Conservation (phyloP, 2,797 vertebrate genomes). For the Trachops cirrhosus region DNA sequence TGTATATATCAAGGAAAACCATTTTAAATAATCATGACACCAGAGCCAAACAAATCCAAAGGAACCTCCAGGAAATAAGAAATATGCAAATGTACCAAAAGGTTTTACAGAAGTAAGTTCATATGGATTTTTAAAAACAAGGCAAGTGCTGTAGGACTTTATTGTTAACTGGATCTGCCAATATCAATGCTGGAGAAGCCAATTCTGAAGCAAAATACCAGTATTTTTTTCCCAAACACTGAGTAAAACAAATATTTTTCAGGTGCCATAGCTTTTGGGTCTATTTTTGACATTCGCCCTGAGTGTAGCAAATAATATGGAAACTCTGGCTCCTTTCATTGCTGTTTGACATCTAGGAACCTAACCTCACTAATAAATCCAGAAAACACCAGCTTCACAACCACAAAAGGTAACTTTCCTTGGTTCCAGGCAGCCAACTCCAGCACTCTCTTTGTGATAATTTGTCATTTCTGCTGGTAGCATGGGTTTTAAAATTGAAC, state of each 20-base stretch:
- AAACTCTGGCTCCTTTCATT: conserved; percentile 42
- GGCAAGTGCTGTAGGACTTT: background rate
- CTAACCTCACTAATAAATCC: conserved; percentile 3
- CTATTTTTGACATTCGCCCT: conserved; percentile 38
- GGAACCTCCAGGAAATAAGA: conserved; percentile 59
- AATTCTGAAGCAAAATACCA: conserved; percentile 16
- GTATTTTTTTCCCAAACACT: conserved; percentile 54
- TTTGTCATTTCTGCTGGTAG: background rate
- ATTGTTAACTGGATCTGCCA: conserved; percentile 26
- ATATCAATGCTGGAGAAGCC: background rate
- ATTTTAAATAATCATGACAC: conserved; percentile 40
- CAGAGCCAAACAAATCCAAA: conserved; percentile 1
- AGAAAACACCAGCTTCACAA: conserved; percentile 23
- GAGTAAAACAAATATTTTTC: conserved; percentile 65
- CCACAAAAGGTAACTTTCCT: conserved; percentile 33
- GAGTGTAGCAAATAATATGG: conserved; percentile 32
- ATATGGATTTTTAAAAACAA: conserved; percentile 53
- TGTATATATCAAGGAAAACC: conserved; percentile 15
- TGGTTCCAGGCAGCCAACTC: background rate
- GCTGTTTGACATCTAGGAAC: conserved; percentile 23
- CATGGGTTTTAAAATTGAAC: background rate
- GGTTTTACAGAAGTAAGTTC: conserved; percentile 45
- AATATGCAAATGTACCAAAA: conserved; percentile 20
- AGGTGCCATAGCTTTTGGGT: conserved; percentile 54
- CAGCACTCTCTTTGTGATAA: background rate